Evolutionary conservation across 2,888 invertebrate species (phyloP).

Genomic region (Dioctria linearis): DNA sequence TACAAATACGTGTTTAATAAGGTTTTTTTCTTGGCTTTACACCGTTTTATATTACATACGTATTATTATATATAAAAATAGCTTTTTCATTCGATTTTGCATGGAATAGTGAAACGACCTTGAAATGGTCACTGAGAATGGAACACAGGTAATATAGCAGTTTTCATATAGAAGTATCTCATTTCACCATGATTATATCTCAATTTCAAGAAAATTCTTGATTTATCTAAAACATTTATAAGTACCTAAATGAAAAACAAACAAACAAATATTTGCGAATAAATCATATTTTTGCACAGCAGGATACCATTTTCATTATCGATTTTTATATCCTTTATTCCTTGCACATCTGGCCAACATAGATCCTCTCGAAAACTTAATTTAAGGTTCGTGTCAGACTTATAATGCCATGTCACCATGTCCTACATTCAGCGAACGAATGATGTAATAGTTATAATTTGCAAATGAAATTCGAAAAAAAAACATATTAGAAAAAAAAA

Average conservation of each 20-base stretch:
- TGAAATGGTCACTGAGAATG: slow-evolving; percentile 71
- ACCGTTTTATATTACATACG: slow-evolving; percentile 9
- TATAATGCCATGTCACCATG: background rate
- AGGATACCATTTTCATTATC: slow-evolving; percentile 69
- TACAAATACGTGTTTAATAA: slow-evolving; percentile 12
- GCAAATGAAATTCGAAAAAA: background rate
- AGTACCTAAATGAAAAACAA: slow-evolving; percentile 7
- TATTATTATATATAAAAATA: background rate
- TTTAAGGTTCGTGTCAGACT: background rate
- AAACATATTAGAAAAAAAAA: slow-evolving; percentile 6
- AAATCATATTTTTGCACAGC: slow-evolving; percentile 56
- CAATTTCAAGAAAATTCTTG: background rate
- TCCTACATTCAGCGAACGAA: slow-evolving; percentile 12
- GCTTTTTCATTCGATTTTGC: slow-evolving; percentile 25
- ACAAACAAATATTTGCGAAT: background rate
- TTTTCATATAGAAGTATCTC: background rate
- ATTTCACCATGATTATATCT: background rate
- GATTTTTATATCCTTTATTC: slow-evolving; percentile 64
- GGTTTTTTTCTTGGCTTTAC: slow-evolving; percentile 32
- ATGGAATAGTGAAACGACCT: slow-evolving; percentile 51
- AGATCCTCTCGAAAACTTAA: background rate
- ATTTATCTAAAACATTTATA: background rate
- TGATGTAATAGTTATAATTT: slow-evolving; percentile 21
- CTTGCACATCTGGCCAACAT: background rate
- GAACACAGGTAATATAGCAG: slow-evolving; percentile 68